These are phyloP conservation scores for Perca fluviatilis DNA, from an alignment of 2,113 vertebrate genomes.

Conservation along the genomic window DNA sequence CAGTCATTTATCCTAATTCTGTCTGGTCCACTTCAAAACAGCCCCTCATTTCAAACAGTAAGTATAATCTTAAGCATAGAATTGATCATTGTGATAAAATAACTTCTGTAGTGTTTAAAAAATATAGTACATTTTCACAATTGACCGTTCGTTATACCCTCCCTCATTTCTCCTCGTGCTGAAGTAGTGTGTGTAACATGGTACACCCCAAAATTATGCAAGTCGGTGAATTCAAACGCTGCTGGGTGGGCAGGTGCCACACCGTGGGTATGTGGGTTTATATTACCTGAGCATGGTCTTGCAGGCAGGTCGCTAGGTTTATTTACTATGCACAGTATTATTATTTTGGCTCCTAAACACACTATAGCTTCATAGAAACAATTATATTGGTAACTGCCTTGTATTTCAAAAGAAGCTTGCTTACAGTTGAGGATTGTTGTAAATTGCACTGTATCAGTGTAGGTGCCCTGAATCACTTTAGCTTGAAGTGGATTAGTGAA, in stretches of 20 bases:
- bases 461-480: too few relatives aligned
- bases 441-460: too few relatives aligned
- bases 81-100: background rate
- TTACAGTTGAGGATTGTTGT: too few relatives aligned
- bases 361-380: background rate
- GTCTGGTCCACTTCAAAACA: conserved; percentile 48
- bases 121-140: background rate
- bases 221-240: background rate
- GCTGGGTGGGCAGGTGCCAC: background rate
- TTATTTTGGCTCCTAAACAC: background rate
- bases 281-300: background rate
- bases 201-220: background rate
- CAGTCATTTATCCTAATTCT: conserved; percentile 51
- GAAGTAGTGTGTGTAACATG: background rate
- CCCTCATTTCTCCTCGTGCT: background rate
- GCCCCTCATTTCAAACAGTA: conserved; percentile 8
- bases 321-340: background rate
- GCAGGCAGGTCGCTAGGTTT: background rate
- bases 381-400: background rate
- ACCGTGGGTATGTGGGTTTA: background rate
- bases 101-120: background rate
- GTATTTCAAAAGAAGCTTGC: background rate
- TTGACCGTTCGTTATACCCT: background rate
- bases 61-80: background rate
- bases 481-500: background rate